Percentiles rank a stretch among this genome's conserved stretches.
Conservation (phyloP, 2,888 invertebrate species). For the Melanchra persicariae region DNA sequence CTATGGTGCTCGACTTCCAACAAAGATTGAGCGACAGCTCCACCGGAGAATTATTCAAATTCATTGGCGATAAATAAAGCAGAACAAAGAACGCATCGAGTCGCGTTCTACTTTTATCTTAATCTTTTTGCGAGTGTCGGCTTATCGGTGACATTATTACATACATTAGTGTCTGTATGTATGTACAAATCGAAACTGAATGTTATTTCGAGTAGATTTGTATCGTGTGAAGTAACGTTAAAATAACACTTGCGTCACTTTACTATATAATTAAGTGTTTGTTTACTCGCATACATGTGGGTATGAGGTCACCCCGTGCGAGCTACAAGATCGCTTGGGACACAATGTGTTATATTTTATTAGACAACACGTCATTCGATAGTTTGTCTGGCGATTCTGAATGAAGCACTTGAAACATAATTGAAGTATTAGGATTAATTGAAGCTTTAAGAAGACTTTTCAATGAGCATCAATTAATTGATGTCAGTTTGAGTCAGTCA, state of each 20-base stretch:
- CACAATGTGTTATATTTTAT: conserved; percentile 31
- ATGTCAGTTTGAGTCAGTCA: background rate
- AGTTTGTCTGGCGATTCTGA: background rate
- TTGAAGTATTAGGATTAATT: background rate
- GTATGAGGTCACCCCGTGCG: conserved; percentile 47
- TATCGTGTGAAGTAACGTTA: conserved; percentile 60
- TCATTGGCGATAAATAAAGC: conserved; percentile 25
- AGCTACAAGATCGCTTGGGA: conserved; percentile 25
- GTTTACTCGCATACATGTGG: conserved; percentile 52
- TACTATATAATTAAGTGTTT: conserved; percentile 54
- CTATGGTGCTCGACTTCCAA: conserved; percentile 3
- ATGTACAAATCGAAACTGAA: conserved; percentile 59
- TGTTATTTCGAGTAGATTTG: conserved; percentile 40
- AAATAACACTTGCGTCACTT: conserved; percentile 55
- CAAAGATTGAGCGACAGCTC: conserved; percentile 32
- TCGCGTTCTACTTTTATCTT: conserved; percentile 52
- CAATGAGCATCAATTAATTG: conserved; percentile 11
- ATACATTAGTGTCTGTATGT: conserved; percentile 57
- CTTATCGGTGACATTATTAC: conserved; percentile 64
- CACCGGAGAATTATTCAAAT: conserved; percentile 44
- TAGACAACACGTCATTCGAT: conserved; percentile 3
- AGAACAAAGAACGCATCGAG: conserved; percentile 56
- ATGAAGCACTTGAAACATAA: conserved; percentile 11
- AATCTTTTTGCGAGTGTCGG: conserved; percentile 59
- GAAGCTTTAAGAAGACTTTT: background rate